A percentile compares a stretch with the other conserved stretches of the same genome.
These are phyloP conservation scores for Mus musculus DNA, from an alignment of 2,113 vertebrate genomes.

Conservation along the genomic window DNA sequence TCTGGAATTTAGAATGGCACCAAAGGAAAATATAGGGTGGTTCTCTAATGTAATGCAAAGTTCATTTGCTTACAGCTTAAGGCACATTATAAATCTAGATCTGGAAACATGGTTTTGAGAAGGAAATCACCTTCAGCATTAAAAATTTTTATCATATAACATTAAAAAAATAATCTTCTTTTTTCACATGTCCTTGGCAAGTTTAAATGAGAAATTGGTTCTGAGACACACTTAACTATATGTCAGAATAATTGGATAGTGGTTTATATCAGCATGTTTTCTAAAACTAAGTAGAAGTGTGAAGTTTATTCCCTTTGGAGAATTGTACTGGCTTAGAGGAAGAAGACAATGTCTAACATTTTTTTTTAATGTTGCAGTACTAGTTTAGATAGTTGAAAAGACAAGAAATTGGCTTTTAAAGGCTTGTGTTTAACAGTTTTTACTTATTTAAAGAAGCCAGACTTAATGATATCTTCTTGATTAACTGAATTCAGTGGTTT, in stretches of 20 bases:
- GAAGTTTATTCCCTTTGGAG: constrained; percentile 10
- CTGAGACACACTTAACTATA: constrained; percentile 23
- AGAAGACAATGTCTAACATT: background rate
- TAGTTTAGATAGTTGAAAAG: constrained; percentile 8
- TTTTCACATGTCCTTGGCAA: constrained; percentile 40
- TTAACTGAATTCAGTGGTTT: constrained; percentile 56
- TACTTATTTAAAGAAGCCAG: constrained; percentile 42
- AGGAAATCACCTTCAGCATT: constrained; percentile 59
- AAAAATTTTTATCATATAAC: constrained; percentile 49
- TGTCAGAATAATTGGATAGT: constrained; percentile 54
- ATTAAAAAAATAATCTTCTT: background rate
- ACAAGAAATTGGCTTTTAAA: background rate
- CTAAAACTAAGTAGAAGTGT: constrained; percentile 58
- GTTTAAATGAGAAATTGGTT: constrained; percentile 51
- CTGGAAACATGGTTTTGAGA: constrained; percentile 30
- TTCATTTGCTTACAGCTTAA: constrained; percentile 39
- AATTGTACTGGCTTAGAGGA: constrained; percentile 16
- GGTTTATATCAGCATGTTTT: constrained; percentile 29
- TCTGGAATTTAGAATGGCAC: constrained; percentile 53
- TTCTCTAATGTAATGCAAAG: constrained; percentile 7
- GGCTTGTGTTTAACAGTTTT: background rate
- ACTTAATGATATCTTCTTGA: background rate
- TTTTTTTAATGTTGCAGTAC: background rate
- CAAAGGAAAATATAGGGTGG: constrained; percentile 9
- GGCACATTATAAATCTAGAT: background rate